A percentile compares a stretch with the other conserved stretches of the same genome.
These are phyloP conservation scores for Sarcophaga carnaria DNA, from an alignment of 2,888 invertebrate genomes.

Conservation along the genomic window DNA sequence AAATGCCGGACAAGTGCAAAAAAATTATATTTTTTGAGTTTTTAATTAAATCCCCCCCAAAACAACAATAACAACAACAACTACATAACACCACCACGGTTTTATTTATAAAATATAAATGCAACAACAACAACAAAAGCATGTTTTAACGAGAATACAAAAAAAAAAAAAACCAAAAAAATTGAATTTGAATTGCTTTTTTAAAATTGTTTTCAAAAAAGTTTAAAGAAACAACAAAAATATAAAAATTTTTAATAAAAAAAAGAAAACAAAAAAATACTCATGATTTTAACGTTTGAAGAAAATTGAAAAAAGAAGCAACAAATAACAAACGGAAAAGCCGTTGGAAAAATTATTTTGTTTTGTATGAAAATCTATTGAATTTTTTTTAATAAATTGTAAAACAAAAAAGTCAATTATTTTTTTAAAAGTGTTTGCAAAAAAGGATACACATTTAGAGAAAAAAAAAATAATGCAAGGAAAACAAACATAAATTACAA, in stretches of 20 bases:
- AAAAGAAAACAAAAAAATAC: no score
- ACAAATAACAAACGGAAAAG: background rate
- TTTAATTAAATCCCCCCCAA: slow-evolving; percentile 16
- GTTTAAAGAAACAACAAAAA: slow-evolving; percentile 4
- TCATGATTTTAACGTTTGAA: background rate
- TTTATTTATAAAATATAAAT: no score
- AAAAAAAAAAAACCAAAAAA: background rate
- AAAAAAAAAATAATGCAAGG: background rate
- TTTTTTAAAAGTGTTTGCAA: background rate
- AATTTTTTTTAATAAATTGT: background rate
- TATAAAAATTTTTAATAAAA: background rate
- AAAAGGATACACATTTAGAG: background rate
- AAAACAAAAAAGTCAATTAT: background rate
- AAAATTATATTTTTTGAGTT: slow-evolving; percentile 39
- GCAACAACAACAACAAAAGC: no score
- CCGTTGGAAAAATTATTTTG: background rate
- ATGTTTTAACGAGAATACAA: no score
- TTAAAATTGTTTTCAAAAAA: background rate
- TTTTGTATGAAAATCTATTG: background rate
- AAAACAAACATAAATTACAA: background rate
- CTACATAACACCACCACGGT: no score
- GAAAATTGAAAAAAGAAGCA: background rate
- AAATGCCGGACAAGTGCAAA: slow-evolving; percentile 71
- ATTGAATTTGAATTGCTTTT: background rate
- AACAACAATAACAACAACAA: no score